Evolutionary conservation across 92 coral and sea anemone genomes (phyloP).

Genomic region (Zoanthus solanderi): DNA sequence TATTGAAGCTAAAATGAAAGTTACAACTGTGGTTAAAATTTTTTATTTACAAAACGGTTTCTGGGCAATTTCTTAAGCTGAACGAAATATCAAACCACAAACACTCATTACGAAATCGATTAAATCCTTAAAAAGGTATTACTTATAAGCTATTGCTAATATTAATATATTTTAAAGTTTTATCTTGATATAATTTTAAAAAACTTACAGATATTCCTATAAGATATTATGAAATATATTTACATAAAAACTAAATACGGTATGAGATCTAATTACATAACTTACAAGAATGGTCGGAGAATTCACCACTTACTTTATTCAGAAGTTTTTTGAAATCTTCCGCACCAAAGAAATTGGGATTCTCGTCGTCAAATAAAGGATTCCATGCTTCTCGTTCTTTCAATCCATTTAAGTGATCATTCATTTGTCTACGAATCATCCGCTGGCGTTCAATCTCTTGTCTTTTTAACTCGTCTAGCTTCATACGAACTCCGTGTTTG

Average conservation of each 20-base stretch:
- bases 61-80: neutral
- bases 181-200: too few species aligned
- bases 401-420: conserved; percentile 87
- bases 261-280: neutral
- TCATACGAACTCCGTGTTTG: conserved; percentile 89
- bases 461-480: conserved; percentile 92
- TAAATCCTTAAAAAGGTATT: too few species aligned
- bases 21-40: neutral
- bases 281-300: neutral
- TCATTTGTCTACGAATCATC: conserved; percentile 91
- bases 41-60: neutral
- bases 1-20: neutral
- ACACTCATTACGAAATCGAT: too few species aligned
- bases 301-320: conserved; percentile 70
- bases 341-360: conserved; percentile 95
- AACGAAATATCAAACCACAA: too few species aligned
- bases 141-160: too few species aligned
- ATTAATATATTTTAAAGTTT: too few species aligned
- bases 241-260: neutral
- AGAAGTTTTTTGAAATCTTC: conserved; percentile 90
- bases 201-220: too few species aligned
- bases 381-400: conserved; percentile 96
- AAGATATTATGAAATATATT: too few species aligned
- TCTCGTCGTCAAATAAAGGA: conserved; percentile 95
- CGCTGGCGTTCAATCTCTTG: conserved; percentile 94